Conservation (phyloP, 2,113 vertebrate genomes). For the Pachyramphus minor region DNA sequence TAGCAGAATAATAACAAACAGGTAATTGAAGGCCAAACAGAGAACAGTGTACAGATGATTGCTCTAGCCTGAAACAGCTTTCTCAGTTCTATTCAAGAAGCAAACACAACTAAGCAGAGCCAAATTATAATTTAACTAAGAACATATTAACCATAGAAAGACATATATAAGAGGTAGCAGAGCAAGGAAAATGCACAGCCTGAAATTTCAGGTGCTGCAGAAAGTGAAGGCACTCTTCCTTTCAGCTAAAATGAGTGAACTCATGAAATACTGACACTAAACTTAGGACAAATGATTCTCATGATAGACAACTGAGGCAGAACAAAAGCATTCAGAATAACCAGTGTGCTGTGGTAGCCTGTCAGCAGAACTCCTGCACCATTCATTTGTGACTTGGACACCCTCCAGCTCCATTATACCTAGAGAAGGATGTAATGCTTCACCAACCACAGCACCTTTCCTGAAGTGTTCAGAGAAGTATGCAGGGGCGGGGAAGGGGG, state of each 20-base stretch:
- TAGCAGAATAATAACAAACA: constrained; percentile 13
- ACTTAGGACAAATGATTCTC: not conserved
- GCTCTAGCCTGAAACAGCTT: not conserved
- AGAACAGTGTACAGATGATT: not conserved
- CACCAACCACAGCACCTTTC: not conserved
- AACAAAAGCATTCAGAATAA: not conserved
- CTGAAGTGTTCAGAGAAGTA: not conserved
- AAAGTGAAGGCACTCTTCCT: not conserved
- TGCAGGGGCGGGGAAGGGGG: accelerated
- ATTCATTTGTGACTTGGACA: not conserved
- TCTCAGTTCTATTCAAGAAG: not conserved
- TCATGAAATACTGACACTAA: not conserved
- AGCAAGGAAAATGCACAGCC: not conserved
- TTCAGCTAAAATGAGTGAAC: not conserved
- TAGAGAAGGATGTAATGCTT: not conserved
- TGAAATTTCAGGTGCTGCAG: not conserved
- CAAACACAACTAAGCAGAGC: not conserved
- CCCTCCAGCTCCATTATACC: not conserved
- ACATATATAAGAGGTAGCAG: not conserved
- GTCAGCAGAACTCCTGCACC: not conserved
- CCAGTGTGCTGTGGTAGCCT: not conserved
- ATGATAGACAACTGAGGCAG: not conserved
- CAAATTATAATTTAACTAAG: constrained; percentile 15
- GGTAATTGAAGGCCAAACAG: not conserved
- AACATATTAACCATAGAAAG: not conserved